A percentile compares a stretch with the other conserved stretches of the same genome.
Evolutionary conservation across 2,113 vertebrate genomes (phyloP).

Genomic region (Pica pica): DNA sequence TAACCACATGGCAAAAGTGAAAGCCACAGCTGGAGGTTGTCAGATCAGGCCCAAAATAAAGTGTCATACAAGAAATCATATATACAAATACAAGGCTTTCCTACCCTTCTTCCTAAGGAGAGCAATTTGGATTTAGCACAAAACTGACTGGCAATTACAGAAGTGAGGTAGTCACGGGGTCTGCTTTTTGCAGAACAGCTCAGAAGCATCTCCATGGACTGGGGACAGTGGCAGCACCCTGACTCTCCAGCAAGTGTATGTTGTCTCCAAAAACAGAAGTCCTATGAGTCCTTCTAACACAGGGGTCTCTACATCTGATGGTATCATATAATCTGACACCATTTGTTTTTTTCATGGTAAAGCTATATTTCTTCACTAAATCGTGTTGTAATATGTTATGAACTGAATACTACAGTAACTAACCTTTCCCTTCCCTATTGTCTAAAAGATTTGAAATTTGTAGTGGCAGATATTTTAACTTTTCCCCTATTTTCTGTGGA

Average conservation of each 20-base stretch:
- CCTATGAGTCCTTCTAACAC: not conserved
- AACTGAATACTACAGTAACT: not conserved
- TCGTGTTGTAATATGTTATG: not conserved
- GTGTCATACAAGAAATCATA: not conserved
- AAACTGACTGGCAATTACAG: not conserved
- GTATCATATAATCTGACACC: not conserved
- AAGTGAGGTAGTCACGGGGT: not conserved
- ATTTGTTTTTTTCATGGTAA: not conserved
- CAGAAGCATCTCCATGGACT: not conserved
- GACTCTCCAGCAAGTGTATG: not conserved
- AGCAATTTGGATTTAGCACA: not conserved
- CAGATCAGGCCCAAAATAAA: not conserved
- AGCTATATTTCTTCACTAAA: not conserved
- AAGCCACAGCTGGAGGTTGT: not conserved
- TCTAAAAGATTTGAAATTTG: not conserved
- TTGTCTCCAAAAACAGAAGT: not conserved
- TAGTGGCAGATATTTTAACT: not conserved
- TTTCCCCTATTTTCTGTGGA: not conserved
- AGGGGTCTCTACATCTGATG: not conserved
- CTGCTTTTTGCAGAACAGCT: not conserved
- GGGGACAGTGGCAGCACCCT: not conserved
- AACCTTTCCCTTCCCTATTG: not conserved
- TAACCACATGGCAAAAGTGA: not conserved
- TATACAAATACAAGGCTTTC: not conserved
- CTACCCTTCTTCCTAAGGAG: not conserved